phyloP scores from a whole-genome alignment of 2,113 vertebrate genomes.

The Daboia siamensis region DNA sequence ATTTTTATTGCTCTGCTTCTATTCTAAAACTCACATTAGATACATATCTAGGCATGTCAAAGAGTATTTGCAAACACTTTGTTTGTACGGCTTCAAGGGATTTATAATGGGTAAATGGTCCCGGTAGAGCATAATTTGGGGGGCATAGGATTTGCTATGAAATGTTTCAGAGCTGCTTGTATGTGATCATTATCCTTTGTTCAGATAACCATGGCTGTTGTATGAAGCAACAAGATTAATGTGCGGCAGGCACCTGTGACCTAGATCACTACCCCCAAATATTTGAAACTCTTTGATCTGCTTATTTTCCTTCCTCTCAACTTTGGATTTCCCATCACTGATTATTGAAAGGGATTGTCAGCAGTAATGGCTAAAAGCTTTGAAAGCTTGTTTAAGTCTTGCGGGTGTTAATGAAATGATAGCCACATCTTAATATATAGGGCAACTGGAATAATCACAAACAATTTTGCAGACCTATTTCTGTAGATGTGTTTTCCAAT shows the following conservation, averaged over 20 bases:
- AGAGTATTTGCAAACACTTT: neutral
- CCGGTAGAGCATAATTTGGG: neutral
- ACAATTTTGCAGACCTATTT: neutral
- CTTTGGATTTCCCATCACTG: neutral
- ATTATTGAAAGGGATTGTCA: neutral
- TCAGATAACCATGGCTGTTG: neutral
- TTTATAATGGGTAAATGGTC: neutral
- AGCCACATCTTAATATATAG: neutral
- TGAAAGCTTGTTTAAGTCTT: neutral
- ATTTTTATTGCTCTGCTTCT: neutral
- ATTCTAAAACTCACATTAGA: neutral
- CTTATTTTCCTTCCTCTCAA: neutral
- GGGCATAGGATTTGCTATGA: neutral
- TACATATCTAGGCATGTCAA: neutral
- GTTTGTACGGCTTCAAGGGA: neutral
- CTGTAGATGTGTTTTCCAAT: neutral
- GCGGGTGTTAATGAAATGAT: neutral
- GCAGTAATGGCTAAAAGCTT: neutral
- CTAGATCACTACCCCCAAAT: neutral
- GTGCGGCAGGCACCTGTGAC: neutral
- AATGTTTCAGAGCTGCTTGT: neutral
- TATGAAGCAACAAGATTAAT: neutral
- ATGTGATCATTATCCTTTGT: neutral
- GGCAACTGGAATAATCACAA: neutral
- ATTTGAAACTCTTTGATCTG: neutral